Evolutionary conservation across 1,140 invertebrate genomes (phyloP).

Genomic region (Homalodisca vitripennis): DNA sequence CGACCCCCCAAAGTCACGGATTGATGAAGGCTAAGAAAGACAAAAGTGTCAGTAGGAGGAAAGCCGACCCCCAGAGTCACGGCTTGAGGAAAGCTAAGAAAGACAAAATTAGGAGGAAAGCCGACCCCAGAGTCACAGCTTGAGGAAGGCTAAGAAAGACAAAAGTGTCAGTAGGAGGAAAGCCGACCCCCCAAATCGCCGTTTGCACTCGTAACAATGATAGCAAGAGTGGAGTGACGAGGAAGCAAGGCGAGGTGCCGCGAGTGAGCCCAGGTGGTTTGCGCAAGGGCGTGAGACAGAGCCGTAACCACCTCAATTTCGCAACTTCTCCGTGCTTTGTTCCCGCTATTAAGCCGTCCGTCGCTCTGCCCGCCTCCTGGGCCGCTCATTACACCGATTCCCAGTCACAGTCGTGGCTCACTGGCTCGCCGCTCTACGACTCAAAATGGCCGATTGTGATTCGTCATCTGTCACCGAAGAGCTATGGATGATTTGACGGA

Average conservation of each 20-base stretch:
- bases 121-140: no score
- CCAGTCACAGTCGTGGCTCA: conserved; percentile 24
- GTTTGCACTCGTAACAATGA: no score
- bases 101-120: no score
- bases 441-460: conserved; percentile 25
- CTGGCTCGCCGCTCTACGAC: conserved; percentile 18
- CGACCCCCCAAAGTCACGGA: no score
- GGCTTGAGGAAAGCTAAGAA: no score
- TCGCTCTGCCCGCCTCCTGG: background rate
- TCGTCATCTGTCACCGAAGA: conserved; percentile 19
- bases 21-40: no score
- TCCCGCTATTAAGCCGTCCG: background rate
- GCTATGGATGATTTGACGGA: conserved; percentile 26
- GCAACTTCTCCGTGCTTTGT: background rate
- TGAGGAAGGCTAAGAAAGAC: no score
- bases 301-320: background rate
- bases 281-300: background rate
- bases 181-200: no score
- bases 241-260: background rate
- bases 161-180: no score
- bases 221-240: background rate
- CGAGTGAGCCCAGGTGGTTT: background rate
- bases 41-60: no score
- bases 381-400: conserved; percentile 15
- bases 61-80: no score